Percentiles rank a stretch among this genome's conserved stretches.
Conservation (phyloP, 2,113 vertebrate species). For the Origma solitaria region DNA sequence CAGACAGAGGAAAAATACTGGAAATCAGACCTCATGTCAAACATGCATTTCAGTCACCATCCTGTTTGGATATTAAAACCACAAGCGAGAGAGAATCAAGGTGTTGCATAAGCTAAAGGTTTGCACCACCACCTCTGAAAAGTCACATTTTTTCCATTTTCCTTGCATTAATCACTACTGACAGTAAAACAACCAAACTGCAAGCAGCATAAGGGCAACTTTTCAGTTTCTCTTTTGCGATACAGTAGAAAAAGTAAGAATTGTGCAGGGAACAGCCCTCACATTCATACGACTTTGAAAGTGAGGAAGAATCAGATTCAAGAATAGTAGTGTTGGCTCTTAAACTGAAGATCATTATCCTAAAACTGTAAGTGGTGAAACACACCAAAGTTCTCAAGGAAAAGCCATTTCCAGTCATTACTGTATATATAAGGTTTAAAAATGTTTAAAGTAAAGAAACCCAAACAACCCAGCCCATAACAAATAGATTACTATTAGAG, state of each 20-base stretch:
- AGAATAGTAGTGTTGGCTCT: neutral
- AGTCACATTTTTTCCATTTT: neutral
- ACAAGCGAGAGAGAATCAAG: neutral
- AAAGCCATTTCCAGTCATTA: neutral
- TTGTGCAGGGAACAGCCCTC: neutral
- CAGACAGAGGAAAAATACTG: neutral
- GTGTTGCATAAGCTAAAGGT: neutral
- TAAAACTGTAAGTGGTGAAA: neutral
- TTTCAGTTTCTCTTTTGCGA: neutral
- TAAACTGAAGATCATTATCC: neutral
- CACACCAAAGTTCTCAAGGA: neutral
- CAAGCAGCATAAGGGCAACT: neutral
- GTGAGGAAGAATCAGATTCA: neutral
- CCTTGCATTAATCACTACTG: neutral
- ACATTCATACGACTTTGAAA: neutral
- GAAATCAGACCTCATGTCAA: neutral
- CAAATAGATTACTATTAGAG: neutral
- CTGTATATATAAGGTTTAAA: neutral
- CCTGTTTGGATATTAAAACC: neutral
- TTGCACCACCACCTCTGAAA: neutral
- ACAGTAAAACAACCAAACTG: neutral
- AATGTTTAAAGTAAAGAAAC: neutral
- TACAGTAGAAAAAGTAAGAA: neutral
- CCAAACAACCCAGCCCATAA: neutral
- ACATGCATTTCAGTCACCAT: neutral